Evolutionary conservation across 2,113 vertebrate species (phyloP), one percentile per base, ranked within the genome.

Genomic region (Piaya cayana): DNA sequence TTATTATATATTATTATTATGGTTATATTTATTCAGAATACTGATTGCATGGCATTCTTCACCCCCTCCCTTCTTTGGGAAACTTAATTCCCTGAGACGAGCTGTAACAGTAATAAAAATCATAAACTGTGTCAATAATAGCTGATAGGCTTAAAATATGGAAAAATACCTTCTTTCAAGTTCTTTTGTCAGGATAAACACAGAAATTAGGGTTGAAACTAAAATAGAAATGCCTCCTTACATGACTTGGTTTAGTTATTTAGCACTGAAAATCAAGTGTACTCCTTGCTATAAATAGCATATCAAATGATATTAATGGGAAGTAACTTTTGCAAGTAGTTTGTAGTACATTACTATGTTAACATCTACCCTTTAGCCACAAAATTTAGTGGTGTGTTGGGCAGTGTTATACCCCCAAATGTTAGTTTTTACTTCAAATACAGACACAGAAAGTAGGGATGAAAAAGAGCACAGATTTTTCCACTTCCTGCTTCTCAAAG

Each of bases 1-100:
- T n/a, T n/a, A n/a, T n/a, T n/a, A n/a, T n/a, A n/a, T n/a, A n/a
- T n/a, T n/a, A n/a, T n/a, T n/a, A n/a, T n/a, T n/a, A n/a, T 71
- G 81, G 63, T 75, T 63, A 42, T 88, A 83, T 92, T 96, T 88
- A 93, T 89, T 92, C 64, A 82, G 95, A 93, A 95, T 95, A 86
- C 72, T 93, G 90, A 97, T 86, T 95, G n/a, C 64, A 22, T 36
- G 77, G n/a, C 78, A 34, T 86, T 86, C 30, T 63, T 72, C 90
- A 5, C 50, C 19, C 17, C 14, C 4, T 82, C 47, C n/a, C 21
- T 8, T 59, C 63, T 78, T 89, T 39, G 58, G 84, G 81, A 80
- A 47, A n/a, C 26, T 95, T 78, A 77, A 88, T 94, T 96, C 71
- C 72, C 72, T 82, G 59, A 84, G 59, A 84, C 42, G 85, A 90